A percentile compares a stretch with the other conserved stretches of the same genome.
Evolutionary conservation across 2,888 invertebrate genomes (phyloP).

Genomic region (Mechanitis messenoides): DNA sequence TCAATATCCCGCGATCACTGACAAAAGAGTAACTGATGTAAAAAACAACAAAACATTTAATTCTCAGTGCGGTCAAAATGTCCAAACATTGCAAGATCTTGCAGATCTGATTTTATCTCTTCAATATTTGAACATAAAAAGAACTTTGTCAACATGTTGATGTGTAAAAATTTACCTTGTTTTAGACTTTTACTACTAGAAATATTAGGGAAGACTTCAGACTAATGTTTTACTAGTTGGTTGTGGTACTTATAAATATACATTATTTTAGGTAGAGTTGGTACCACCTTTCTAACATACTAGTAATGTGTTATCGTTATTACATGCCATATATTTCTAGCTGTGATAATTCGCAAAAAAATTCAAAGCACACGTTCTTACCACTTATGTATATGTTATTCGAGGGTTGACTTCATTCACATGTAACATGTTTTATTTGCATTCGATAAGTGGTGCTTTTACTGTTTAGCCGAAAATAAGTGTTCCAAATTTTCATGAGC

Average conservation of each 20-base stretch:
- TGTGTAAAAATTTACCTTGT: background rate
- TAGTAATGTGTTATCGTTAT: no score
- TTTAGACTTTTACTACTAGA: background rate
- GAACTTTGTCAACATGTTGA: no score
- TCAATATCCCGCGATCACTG: slow-evolving; percentile 38
- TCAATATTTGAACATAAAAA: no score
- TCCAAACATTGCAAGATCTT: slow-evolving; percentile 40
- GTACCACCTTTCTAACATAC: no score
- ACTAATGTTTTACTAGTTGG: no score
- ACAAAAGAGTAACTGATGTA: slow-evolving; percentile 41
- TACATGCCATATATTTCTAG: background rate
- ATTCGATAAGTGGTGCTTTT: slow-evolving; percentile 58
- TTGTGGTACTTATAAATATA: no score
- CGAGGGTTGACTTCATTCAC: slow-evolving; percentile 50
- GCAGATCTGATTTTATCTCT: background rate
- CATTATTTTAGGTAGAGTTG: no score
- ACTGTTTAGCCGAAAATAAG: slow-evolving; percentile 44
- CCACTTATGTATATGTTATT: slow-evolving; percentile 25
- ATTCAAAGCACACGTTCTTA: slow-evolving; percentile 20
- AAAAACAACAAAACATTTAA: slow-evolving; percentile 37
- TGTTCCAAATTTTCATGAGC: slow-evolving; percentile 32
- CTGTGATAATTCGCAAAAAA: slow-evolving; percentile 10
- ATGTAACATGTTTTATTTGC: slow-evolving; percentile 60
- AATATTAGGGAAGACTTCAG: no score
- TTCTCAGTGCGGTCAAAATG: slow-evolving; percentile 51